Base-by-base conservation (phyloP, 2,888 invertebrate genomes). In the Cryptus viduatorius region DNA sequence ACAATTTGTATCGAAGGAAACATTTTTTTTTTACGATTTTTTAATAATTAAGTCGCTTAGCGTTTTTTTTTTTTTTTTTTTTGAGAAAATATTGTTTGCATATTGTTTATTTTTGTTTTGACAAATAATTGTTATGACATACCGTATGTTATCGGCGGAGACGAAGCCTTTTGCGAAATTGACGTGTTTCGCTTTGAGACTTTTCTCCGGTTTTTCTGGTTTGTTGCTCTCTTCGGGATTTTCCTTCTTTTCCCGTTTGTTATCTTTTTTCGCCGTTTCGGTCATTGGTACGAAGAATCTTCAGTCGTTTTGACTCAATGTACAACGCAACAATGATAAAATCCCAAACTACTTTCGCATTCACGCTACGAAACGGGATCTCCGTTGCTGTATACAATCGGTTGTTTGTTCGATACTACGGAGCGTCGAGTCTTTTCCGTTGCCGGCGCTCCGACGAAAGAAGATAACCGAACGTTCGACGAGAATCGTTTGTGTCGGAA, bases 81-180 rank as follows among this genome's bases (percentile, higher is more conserved):
- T 44, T 12, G 5, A 42, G 1, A 59, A 14, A 46, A 4, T 42
- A 29, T 12, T 53, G 42, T 19, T 56, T 0, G 7, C 24, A 56
- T 19, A 72, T n/a, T 0, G 1, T 37, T 37, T 8, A 37, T 5
- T 37, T 7, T 37, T 37, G 37, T 37, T 37, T 37, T 37, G 4
- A 37, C 0, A 8, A 37, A 37, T 1, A 37, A 24, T 24, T 24
- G 24, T 73, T 31, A 1, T 12, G 19, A 31, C 65, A 67, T 88
- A 92, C 92, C 90, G 85, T 73, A 90, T 90, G 53, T 86, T 88
- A 69, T 91, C 91, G 12, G 76, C 79, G n/a, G 65, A 79, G 50
- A 90, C 88, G 50, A 79, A 80, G 16, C 86, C 86, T 71, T 81
- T 91, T 7, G 77, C n/a, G 59, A n/a, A 71, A n/a, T 83, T 78